These are phyloP conservation scores for Balearica regulorum DNA, from an alignment of 2,797 vertebrate genomes.

Conservation along the genomic window DNA sequence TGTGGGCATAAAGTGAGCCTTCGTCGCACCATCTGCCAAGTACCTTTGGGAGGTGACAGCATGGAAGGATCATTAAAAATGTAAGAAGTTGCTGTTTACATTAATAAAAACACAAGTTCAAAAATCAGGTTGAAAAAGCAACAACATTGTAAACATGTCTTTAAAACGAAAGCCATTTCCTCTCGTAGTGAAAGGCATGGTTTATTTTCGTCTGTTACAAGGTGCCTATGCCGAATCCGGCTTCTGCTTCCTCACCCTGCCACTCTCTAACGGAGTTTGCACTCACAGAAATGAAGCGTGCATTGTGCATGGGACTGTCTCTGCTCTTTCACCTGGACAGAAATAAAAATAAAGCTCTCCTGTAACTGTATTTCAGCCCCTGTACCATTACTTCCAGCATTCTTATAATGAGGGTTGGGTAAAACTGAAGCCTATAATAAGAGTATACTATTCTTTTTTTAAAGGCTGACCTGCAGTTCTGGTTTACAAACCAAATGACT, in stretches of 20 bases:
- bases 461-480: conserved; percentile 59
- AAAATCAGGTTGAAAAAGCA: conserved; percentile 37
- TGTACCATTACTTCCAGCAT: conserved; percentile 22
- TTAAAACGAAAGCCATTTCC: conserved; percentile 29
- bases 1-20: background rate
- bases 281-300: background rate
- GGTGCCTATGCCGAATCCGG: rapidly evolving
- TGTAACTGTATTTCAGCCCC: background rate
- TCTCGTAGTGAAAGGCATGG: background rate
- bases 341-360: background rate
- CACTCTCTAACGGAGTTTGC: background rate
- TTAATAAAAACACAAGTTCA: conserved; percentile 44
- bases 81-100: conserved; percentile 33
- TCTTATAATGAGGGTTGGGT: conserved; percentile 25
- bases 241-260: background rate
- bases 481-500: conserved; percentile 63
- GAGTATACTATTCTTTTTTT: conserved; percentile 20
- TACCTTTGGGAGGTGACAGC: conserved; percentile 14
- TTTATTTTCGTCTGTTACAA: background rate
- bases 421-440: conserved; percentile 44
- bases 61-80: conserved; percentile 46
- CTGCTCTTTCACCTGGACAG: conserved; percentile 10
- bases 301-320: background rate
- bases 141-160: conserved; percentile 7
- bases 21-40: conserved; percentile 28